These are phyloP conservation scores for Gephyroberyx darwinii DNA, from an alignment of 2,797 vertebrate species.

Conservation along the genomic window DNA sequence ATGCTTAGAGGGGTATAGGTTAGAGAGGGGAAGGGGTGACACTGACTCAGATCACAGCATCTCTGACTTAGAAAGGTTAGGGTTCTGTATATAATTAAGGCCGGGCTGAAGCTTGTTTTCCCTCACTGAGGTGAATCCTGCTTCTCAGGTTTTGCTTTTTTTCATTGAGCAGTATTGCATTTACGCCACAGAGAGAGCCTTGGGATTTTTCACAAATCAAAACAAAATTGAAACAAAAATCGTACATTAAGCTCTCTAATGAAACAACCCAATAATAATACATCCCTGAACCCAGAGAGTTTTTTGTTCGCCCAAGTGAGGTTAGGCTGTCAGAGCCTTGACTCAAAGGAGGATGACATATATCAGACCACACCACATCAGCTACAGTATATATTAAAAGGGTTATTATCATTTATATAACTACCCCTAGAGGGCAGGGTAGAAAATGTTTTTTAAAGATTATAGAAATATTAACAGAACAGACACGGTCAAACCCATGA, in stretches of 20 bases:
- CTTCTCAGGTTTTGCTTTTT: background rate
- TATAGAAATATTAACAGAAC: no score
- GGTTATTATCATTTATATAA: background rate
- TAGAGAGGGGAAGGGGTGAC: background rate
- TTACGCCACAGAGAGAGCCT: background rate
- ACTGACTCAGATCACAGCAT: background rate
- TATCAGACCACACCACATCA: no score
- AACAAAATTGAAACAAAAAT: no score
- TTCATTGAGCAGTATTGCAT: background rate
- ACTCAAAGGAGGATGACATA: no score
- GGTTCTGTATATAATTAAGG: background rate
- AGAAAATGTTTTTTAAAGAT: background rate
- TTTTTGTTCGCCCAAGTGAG: no score
- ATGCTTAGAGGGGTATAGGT: background rate
- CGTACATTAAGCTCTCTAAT: no score
- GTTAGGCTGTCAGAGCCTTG: no score
- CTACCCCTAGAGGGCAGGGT: background rate
- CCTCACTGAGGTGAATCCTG: background rate
- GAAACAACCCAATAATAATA: no score
- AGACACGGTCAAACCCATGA: background rate
- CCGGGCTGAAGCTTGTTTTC: background rate
- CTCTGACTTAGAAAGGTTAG: background rate
- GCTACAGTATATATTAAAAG: background rate
- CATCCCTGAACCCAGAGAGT: no score
- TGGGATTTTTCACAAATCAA: no score